Conservation (phyloP, 2,113 vertebrate genomes). For the Rhinopomastus cyanomelas region DNA sequence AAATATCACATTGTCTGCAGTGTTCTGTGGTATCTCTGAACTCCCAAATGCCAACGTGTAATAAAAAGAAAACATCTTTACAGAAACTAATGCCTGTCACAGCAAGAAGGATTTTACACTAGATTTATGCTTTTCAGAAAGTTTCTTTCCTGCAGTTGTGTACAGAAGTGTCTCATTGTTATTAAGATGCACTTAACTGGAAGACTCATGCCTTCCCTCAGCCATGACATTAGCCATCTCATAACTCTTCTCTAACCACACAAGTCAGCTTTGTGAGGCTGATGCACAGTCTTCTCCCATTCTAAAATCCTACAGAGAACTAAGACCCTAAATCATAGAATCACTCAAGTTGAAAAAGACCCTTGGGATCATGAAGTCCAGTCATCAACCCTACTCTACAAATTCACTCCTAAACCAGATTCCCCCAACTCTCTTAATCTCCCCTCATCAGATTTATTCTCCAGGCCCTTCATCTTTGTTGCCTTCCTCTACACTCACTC, state of each 20-base stretch:
- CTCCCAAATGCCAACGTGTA: conserved; percentile 16
- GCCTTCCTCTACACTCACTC: no score
- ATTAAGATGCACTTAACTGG: not conserved
- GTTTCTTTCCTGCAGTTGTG: not conserved
- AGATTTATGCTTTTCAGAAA: not conserved
- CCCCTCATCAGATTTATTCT: no score
- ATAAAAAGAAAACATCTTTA: conserved; percentile 16
- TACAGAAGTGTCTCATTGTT: not conserved
- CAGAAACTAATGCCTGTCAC: conserved; percentile 3
- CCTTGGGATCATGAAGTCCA: no score
- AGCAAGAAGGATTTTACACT: conserved; percentile 28
- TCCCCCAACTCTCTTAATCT: no score
- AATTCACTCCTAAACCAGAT: no score
- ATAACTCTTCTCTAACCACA: not conserved
- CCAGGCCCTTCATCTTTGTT: no score
- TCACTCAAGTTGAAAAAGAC: no score
- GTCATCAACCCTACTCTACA: no score
- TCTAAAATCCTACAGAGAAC: not conserved
- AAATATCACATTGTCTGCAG: conserved; percentile 4
- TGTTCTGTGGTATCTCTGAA: not conserved
- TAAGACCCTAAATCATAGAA: rapidly evolving
- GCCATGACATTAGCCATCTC: not conserved
- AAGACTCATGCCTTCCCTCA: not conserved
- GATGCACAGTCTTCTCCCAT: not conserved
- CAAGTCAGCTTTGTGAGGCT: not conserved